These are phyloP conservation scores for Druceiella hillmani DNA, from an alignment of 2,888 invertebrate species.

Conservation along the genomic window DNA sequence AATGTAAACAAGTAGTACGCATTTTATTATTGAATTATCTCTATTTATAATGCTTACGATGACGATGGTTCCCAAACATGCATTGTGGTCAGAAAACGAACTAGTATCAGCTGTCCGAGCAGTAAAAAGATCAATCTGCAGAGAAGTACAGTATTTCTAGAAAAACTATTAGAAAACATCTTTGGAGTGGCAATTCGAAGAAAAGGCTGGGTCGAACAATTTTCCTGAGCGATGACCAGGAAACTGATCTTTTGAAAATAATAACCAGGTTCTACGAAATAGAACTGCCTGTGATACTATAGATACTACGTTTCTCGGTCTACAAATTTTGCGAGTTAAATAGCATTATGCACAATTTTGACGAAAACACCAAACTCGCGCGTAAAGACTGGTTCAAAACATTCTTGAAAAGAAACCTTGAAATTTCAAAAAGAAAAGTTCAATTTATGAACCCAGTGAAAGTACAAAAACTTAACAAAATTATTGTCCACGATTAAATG, in stretches of 20 bases:
- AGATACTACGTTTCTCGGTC: conserved; percentile 17
- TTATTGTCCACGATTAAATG: conserved; percentile 18
- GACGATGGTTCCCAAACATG: too few species aligned
- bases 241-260: conserved; percentile 20
- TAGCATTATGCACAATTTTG: conserved; percentile 24
- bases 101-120: conserved; percentile 12
- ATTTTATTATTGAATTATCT: too few species aligned
- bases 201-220: conserved; percentile 24
- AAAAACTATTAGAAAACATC: conserved; percentile 24
- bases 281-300: conserved; percentile 13
- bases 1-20: too few species aligned
- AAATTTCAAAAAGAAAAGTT: conserved; percentile 22
- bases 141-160: conserved; percentile 24
- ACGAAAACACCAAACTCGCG: conserved; percentile 15
- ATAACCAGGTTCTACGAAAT: conserved; percentile 19
- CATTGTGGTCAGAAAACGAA: conserved; percentile 7
- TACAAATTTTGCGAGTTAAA: conserved; percentile 24
- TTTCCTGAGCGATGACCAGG: conserved; percentile 22
- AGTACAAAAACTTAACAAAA: conserved; percentile 25
- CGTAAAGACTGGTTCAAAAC: conserved; percentile 24
- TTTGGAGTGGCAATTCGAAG: conserved; percentile 16
- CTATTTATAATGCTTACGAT: too few species aligned
- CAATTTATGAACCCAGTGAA: conserved; percentile 26
- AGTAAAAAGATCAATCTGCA: conserved; percentile 23
- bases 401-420: conserved; percentile 23